These are phyloP conservation scores for Mystacides longicornis DNA, from an alignment of 2,888 invertebrate species.

Conservation along the genomic window DNA sequence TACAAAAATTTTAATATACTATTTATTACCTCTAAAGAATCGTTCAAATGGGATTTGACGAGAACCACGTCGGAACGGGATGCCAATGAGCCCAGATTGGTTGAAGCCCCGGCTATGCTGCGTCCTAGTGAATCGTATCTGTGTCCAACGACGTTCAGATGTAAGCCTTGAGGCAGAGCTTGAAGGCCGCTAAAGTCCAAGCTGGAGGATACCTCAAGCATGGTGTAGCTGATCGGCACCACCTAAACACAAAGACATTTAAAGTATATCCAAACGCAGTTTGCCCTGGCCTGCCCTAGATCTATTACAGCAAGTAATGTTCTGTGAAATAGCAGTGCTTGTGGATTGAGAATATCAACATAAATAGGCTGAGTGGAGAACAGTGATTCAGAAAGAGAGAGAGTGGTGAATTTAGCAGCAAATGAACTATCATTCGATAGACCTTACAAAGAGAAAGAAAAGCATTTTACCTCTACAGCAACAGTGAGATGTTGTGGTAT, in stretches of 20 bases:
- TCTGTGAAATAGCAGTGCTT: no score
- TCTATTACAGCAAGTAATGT: no score
- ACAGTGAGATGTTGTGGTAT: constrained; percentile 13
- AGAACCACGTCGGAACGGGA: constrained; percentile 12
- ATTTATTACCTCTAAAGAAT: constrained; percentile 14
- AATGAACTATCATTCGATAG: no score
- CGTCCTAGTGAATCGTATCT: constrained; percentile 21
- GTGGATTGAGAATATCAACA: no score
- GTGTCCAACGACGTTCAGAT: constrained; percentile 9
- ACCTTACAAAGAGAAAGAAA: no score
- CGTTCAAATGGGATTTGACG: constrained; percentile 7
- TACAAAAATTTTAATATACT: no score
- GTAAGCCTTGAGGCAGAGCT: constrained; percentile 18
- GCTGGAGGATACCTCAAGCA: constrained; percentile 11
- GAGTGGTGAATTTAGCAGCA: no score
- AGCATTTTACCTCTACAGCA: constrained; percentile 17
- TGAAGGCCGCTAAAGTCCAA: constrained; percentile 11
- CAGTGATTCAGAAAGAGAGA: no score
- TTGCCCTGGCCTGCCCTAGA: no score
- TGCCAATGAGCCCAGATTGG: constrained; percentile 4
- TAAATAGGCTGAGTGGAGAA: no score
- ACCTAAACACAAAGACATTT: constrained; percentile 16
- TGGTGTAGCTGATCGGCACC: constrained; percentile 19
- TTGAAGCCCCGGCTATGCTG: constrained; percentile 5
- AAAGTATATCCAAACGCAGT: no score